Evolutionary conservation across 2,888 invertebrate species (phyloP).

Genomic region (Ptycholaimellus sp.): DNA sequence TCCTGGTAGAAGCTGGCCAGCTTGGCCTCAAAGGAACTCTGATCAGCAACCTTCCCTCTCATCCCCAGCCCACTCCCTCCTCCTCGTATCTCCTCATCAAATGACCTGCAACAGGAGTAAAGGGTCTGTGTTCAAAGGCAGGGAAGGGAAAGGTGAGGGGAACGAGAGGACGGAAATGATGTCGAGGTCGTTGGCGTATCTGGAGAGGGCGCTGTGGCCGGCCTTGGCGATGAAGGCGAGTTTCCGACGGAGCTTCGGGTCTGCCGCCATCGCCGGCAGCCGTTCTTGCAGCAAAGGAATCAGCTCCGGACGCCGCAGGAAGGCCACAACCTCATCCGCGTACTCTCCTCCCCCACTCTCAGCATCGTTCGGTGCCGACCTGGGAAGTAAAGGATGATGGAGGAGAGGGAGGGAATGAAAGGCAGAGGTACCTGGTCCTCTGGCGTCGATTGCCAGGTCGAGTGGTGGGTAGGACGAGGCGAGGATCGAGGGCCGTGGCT

Average conservation of each 20-base stretch:
- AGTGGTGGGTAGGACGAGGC: slow-evolving; percentile 59
- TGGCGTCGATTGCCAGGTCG: too few species aligned
- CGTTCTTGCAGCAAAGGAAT: slow-evolving; percentile 65
- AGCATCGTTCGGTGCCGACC: too few species aligned
- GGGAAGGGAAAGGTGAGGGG: too few species aligned
- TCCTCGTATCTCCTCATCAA: slow-evolving; percentile 9
- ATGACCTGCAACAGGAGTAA: too few species aligned
- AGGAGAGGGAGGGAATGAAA: too few species aligned
- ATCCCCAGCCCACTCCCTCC: slow-evolving; percentile 7
- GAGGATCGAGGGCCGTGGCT: slow-evolving; percentile 88
- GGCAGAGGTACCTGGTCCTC: too few species aligned
- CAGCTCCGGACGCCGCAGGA: slow-evolving; percentile 73
- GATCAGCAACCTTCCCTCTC: slow-evolving; percentile 13
- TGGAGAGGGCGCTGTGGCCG: slow-evolving; percentile 45
- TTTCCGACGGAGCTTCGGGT: slow-evolving; percentile 54
- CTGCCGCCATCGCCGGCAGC: slow-evolving; percentile 46
- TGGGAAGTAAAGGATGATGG: too few species aligned
- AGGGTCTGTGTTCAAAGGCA: too few species aligned
- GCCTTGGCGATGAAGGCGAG: slow-evolving; percentile 63
- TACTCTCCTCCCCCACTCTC: too few species aligned
- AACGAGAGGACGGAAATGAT: slow-evolving; percentile 77
- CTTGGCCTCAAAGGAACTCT: slow-evolving; percentile 67
- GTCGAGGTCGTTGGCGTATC: slow-evolving; percentile 72
- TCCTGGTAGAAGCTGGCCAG: slow-evolving; percentile 75
- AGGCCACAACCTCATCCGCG: too few species aligned